phyloP scores from a whole-genome alignment of 1,140 invertebrate genomes.

The Trichonephila inaurata region DNA sequence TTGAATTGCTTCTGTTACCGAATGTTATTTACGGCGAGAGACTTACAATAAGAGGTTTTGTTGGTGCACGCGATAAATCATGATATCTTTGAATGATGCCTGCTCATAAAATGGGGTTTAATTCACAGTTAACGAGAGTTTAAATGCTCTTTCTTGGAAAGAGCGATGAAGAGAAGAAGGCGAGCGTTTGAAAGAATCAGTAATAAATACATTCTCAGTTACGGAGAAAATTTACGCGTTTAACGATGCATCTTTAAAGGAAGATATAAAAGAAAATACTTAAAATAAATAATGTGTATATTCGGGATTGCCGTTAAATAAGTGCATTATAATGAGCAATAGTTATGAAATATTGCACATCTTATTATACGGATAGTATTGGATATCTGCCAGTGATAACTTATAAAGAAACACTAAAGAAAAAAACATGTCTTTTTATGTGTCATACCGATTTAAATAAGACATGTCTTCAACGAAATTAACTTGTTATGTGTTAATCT shows the following conservation, averaged over 20 bases:
- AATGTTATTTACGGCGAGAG: not conserved
- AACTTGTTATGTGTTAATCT: no score
- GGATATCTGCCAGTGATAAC: no score
- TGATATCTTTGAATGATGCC: not conserved
- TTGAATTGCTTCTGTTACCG: not conserved
- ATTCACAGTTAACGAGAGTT: slow-evolving; percentile 12
- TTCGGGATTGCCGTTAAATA: no score
- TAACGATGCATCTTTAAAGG: not conserved
- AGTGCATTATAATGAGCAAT: no score
- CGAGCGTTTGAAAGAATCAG: not conserved
- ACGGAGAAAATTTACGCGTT: not conserved
- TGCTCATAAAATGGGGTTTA: not conserved
- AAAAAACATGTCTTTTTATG: no score
- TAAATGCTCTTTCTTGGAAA: not conserved
- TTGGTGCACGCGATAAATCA: not conserved
- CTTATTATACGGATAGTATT: no score
- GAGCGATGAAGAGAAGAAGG: not conserved
- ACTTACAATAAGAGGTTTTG: not conserved
- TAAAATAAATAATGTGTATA: no score
- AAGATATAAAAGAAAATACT: not conserved
- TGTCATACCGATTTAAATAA: no score
- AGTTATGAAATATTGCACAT: no score
- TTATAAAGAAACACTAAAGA: no score
- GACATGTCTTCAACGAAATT: no score
- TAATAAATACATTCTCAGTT: not conserved